Evolutionary conservation across 2,113 vertebrate species (phyloP).

Genomic region (Actenoides hombroni): DNA sequence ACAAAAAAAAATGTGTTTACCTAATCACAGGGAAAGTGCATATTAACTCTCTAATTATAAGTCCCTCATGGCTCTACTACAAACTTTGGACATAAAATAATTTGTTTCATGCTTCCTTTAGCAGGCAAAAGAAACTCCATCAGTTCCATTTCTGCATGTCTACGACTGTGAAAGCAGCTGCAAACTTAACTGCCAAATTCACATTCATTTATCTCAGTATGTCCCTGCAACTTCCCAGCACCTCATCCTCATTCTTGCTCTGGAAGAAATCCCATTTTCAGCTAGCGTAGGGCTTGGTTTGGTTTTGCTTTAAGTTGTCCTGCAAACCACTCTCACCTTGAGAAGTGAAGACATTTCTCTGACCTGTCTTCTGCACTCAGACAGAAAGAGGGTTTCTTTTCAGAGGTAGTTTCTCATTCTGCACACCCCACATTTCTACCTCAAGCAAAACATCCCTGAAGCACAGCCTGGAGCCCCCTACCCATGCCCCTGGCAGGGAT

Average conservation of each 20-base stretch:
- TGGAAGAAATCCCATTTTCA: background rate
- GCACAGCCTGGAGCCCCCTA: background rate
- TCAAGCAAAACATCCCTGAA: background rate
- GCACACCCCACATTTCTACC: background rate
- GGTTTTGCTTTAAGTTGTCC: background rate
- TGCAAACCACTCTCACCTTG: fast-evolving
- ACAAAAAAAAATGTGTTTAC: constrained; percentile 65
- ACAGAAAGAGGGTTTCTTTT: background rate
- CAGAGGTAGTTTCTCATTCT: background rate
- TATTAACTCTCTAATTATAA: constrained; percentile 64
- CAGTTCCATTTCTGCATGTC: background rate
- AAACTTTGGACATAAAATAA: constrained; percentile 46
- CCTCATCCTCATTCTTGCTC: background rate
- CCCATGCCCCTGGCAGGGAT: background rate
- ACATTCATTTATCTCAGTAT: background rate
- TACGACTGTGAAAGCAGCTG: background rate
- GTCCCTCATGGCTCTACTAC: constrained; percentile 30
- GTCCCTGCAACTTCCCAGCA: background rate
- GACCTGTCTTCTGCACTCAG: background rate
- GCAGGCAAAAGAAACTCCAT: background rate
- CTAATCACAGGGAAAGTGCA: constrained; percentile 52
- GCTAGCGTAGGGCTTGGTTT: background rate
- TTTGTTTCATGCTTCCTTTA: constrained; percentile 38
- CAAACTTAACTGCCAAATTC: background rate
- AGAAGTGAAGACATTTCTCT: background rate